Evolutionary conservation across 2,888 invertebrate species (phyloP).

Genomic region (Drosophila quinaria): DNA sequence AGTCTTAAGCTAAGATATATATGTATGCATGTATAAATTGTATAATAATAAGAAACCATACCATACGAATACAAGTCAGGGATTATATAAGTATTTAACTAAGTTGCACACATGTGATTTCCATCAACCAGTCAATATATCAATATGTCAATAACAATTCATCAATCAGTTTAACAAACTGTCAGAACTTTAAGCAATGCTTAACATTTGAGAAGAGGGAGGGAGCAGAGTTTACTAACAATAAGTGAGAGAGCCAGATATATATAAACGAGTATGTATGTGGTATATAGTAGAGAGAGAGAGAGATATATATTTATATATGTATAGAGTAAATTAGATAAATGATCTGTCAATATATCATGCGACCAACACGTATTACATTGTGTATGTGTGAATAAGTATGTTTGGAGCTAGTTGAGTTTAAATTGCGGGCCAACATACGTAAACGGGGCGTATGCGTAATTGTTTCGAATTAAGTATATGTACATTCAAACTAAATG

Average conservation of each 20-base stretch:
- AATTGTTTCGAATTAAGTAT: slow-evolving; percentile 33
- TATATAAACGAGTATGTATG: slow-evolving; percentile 14
- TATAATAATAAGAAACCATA: slow-evolving; percentile 36
- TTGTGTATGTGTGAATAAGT: slow-evolving; percentile 15
- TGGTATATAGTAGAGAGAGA: slow-evolving; percentile 37
- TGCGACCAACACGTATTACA: slow-evolving; percentile 61
- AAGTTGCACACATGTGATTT: slow-evolving; percentile 54
- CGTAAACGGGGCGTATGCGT: slow-evolving; percentile 53
- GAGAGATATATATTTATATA: slow-evolving; percentile 8
- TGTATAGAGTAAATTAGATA: slow-evolving; percentile 46
- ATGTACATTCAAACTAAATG: slow-evolving; percentile 29
- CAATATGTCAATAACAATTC: slow-evolving; percentile 50
- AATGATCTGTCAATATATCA: slow-evolving; percentile 59
- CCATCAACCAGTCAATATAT: slow-evolving; percentile 51
- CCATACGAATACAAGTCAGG: slow-evolving; percentile 53
- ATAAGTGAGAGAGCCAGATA: slow-evolving; percentile 44
- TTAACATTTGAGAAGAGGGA: slow-evolving; percentile 22
- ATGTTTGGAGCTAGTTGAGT: slow-evolving; percentile 30
- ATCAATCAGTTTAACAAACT: slow-evolving; percentile 50
- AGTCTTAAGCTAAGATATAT: slow-evolving; percentile 44
- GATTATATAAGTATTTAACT: slow-evolving; percentile 41
- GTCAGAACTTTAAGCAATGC: slow-evolving; percentile 54
- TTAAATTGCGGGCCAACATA: slow-evolving; percentile 29
- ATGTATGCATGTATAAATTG: slow-evolving; percentile 18
- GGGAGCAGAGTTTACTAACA: slow-evolving; percentile 36